Evolutionary conservation across 2,888 invertebrate species (phyloP).

Genomic region (Harpalus rufipes): DNA sequence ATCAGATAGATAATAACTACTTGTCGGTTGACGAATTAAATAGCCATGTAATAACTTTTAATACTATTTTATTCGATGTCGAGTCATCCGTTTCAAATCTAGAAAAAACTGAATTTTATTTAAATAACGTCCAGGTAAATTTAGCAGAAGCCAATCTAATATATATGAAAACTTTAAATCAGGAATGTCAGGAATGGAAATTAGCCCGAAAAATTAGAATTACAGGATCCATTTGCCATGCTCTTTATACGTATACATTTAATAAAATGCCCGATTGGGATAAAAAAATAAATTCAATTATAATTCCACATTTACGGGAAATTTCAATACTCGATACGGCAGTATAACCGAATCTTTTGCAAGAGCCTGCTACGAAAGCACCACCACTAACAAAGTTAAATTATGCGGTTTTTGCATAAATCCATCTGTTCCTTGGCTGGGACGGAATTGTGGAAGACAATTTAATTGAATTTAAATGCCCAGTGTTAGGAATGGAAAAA

Average conservation of each 20-base stretch:
- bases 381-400: neutral
- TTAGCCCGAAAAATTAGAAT: neutral
- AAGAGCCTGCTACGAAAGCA: conserved; percentile 4
- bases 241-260: neutral
- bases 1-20: neutral
- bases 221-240: neutral
- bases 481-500: neutral
- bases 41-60: conserved; percentile 2
- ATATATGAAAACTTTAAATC: neutral
- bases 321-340: neutral
- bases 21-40: conserved; percentile 4
- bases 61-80: neutral
- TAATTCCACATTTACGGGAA: conserved; percentile 6
- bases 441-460: neutral
- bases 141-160: neutral
- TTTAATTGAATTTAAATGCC: neutral
- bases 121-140: neutral
- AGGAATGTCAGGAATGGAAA: conserved; percentile 10
- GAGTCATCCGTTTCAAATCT: neutral
- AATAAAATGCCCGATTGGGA: neutral
- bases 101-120: conserved; percentile 9
- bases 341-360: conserved; percentile 4
- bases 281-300: conserved; percentile 9
- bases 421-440: neutral
- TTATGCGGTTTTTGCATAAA: conserved; percentile 2